Conservation (phyloP, 2,888 invertebrate genomes). For the Gibbula magus region DNA sequence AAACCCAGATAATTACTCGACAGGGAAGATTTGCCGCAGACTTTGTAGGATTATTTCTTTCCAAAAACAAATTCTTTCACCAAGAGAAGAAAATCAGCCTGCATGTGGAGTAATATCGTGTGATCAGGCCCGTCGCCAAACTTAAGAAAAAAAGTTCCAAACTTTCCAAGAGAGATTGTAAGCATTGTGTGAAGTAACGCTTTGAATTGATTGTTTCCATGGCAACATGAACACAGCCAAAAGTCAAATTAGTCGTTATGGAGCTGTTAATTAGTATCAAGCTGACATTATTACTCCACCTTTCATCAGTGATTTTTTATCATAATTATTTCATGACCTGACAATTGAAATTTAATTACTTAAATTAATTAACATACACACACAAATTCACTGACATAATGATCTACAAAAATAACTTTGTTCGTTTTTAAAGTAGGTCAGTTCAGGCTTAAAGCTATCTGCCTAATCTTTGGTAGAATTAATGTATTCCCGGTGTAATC, state of each 20-base stretch:
- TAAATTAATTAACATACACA: no score
- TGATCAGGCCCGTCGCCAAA: not conserved
- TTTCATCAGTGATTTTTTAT: no score
- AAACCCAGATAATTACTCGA: constrained; percentile 36
- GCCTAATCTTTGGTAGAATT: not conserved
- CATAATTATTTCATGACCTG: no score
- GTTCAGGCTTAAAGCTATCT: not conserved
- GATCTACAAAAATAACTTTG: no score
- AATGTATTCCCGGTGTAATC: not conserved
- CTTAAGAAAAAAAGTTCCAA: not conserved
- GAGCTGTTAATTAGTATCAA: no score
- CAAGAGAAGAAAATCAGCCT: constrained; percentile 11
- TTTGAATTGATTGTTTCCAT: not conserved
- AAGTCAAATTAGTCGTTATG: no score
- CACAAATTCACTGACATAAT: no score
- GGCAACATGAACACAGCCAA: not conserved
- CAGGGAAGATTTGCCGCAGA: constrained; percentile 30
- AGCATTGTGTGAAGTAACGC: not conserved
- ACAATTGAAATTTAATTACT: no score
- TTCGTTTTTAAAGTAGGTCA: not conserved
- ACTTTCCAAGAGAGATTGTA: not conserved
- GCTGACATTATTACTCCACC: no score
- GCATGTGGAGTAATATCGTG: constrained; percentile 7
- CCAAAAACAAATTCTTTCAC: constrained; percentile 32
- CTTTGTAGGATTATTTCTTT: constrained; percentile 37